Evolutionary conservation across 2,797 vertebrate genomes (phyloP).

Genomic region (Gastrophryne carolinensis): DNA sequence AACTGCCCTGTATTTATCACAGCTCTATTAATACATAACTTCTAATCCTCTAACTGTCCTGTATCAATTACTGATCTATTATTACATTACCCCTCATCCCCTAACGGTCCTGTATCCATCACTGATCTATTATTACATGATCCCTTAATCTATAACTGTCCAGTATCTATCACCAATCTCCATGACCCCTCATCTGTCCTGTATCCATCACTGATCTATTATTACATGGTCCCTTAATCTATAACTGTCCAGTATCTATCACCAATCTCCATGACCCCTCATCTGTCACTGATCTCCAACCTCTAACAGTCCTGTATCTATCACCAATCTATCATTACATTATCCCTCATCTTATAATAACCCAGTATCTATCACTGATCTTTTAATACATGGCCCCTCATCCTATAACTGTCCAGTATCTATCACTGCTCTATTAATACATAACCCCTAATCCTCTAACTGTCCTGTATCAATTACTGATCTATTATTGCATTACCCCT

Average conservation of each 20-base stretch:
- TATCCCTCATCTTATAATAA: neutral
- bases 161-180: too few species aligned
- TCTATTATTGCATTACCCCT: neutral
- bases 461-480: slow-evolving; percentile 31
- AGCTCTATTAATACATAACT: neutral
- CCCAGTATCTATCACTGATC: neutral
- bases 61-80: too few species aligned
- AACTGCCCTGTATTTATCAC: slow-evolving; percentile 31
- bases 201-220: too few species aligned
- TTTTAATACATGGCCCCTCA: neutral
- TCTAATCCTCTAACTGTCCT: too few species aligned
- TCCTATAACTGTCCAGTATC: neutral
- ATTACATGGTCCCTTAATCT: too few species aligned
- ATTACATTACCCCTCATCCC: too few species aligned
- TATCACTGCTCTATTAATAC: neutral
- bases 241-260: too few species aligned
- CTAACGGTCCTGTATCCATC: neutral
- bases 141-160: neutral
- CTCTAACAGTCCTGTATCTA: too few species aligned
- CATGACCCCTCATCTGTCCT: too few species aligned
- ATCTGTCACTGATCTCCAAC: too few species aligned
- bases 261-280: too few species aligned
- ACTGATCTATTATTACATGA: slow-evolving; percentile 4
- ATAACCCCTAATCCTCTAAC: neutral
- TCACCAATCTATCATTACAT: neutral